Percentiles rank a stretch among this genome's conserved stretches.
Conservation (phyloP, 2,797 vertebrate species). For the Megaceryle alcyon region DNA sequence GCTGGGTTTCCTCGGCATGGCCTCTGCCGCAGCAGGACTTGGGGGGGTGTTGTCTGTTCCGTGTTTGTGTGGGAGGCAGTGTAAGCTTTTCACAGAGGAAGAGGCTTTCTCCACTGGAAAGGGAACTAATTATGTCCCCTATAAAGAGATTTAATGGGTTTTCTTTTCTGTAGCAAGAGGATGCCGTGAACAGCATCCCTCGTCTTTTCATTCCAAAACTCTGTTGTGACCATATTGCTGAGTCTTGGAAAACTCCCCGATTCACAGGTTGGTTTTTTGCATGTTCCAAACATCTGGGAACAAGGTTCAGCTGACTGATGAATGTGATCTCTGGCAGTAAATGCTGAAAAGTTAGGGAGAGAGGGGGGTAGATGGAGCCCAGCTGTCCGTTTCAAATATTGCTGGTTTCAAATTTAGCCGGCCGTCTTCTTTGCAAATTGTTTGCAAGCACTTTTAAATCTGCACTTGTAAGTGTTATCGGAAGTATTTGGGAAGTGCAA, state of each 20-base stretch:
- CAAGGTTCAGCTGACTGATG: conserved; percentile 42
- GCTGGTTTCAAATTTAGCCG: conserved; percentile 34
- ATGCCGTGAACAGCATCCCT: conserved; percentile 21
- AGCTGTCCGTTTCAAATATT: conserved; percentile 31
- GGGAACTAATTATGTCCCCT: conserved; percentile 34
- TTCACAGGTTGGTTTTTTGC: conserved; percentile 36
- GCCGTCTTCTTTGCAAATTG: neutral
- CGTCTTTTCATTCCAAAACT: conserved; percentile 50
- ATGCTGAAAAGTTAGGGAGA: neutral
- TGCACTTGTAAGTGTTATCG: neutral
- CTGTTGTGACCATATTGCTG: neutral
- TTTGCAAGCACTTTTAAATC: neutral
- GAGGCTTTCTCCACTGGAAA: conserved; percentile 29
- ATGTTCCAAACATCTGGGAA: conserved; percentile 31
- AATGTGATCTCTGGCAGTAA: conserved; percentile 40
- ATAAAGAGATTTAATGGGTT: neutral
- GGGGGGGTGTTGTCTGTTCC: neutral
- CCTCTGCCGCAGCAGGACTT: neutral
- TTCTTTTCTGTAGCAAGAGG: conserved; percentile 29
- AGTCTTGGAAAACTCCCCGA: neutral
- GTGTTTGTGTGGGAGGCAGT: neutral
- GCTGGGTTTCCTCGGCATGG: conserved; percentile 3
- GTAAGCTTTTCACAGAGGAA: neutral
- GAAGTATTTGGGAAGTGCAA: neutral
- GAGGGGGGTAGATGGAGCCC: neutral